Evolutionary conservation across 2,113 vertebrate genomes (phyloP), one percentile per base, ranked within the genome.

Genomic region (Mesitornis unicolor): DNA sequence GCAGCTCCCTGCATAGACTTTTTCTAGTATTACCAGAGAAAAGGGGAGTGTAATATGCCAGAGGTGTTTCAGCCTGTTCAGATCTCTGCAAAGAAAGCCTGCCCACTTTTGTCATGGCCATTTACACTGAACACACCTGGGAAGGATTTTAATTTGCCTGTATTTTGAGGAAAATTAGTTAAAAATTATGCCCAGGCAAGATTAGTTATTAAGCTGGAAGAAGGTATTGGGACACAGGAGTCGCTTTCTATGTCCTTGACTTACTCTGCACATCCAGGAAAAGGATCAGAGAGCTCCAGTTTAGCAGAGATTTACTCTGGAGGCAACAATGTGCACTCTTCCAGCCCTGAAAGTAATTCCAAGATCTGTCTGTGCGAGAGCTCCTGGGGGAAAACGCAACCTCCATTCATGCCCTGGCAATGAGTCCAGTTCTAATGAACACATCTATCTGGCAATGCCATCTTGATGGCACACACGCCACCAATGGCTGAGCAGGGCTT

Each of bases 401-500:
- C 26, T 65, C 42, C 53, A 25, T 45, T 87, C 82, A 57, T 33
- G 38, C 21, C 36, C n/a, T 29, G 24, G 54, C 74, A 70, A 18
- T 1, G 7, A 45, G 45, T 57, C 33, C 67, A 4, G 0, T 79
- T 82, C 53, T 15, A 13, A 35, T 9, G n/a, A 82, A n/a, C 5
- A 2, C 11, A 47, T 60, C n/a, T 69, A 8, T 51, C 60, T 89
- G 74, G 28, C 81, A 80, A 3, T 50, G 78, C 50, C 57, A 48
- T 47, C 84, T 11, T 51, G 69, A 74, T 2, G 26, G 35, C 53
- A 43, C 26, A 33, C 20, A 2, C 6, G 61, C 26, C 60, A 53
- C 51, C 0, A 0, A 15, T 0, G 0, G 70, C 79, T 67, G 45
- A 65, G 63, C 75, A 75, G 51, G 31, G 26, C 57, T 33, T 68